Evolutionary conservation across 1,140 invertebrate genomes (phyloP), one percentile per base, ranked within the genome.

Genomic region (Drosophila ananassae): DNA sequence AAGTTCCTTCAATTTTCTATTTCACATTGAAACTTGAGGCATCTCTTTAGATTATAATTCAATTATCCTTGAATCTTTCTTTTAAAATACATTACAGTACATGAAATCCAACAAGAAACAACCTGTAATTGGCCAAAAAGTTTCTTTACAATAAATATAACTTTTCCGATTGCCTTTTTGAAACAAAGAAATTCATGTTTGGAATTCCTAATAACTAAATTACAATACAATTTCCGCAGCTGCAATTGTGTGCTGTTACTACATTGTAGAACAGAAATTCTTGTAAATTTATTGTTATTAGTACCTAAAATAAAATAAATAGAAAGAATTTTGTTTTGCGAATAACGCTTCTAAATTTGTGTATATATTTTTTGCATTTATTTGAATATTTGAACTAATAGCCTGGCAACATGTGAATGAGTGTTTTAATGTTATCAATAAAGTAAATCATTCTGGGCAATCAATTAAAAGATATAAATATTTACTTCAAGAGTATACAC

Each of bases 121-220:
- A 37, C 12, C 4, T 10, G 10, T 37, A 12, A 37, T 37, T 37
- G 34, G 12, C 5, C 10, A 1, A 7, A 8, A 8, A 47, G 13
- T 28, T 28, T 2, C 0, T 47, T 28, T 9, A 13, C 34, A 25
- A 13, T 9, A 21, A 46, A 21, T 47, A 57, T 6, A 37, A 37
- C 12, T 37, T 37, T 37, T 37, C 34, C 4, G 34, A 37, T n/a
- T 37, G 12, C 34, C 3, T 46, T 57, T 28, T 57, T n/a, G 7
- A 22, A 17, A 13, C 46, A 47, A 30, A 12, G 30, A 9, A 10
- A 13, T 32, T 24, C 44, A n/a, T n/a, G 28, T 8, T n/a, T 8
- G 17, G 9, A 63, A 63, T 52, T 63, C 34, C 48, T 63, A 30
- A 6, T 32, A 39, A 44, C 50, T 63, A 63, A 50, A 51, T 62